Evolutionary conservation across 1,140 invertebrate genomes (phyloP).

Genomic region (Zaprionus lachaisei): DNA sequence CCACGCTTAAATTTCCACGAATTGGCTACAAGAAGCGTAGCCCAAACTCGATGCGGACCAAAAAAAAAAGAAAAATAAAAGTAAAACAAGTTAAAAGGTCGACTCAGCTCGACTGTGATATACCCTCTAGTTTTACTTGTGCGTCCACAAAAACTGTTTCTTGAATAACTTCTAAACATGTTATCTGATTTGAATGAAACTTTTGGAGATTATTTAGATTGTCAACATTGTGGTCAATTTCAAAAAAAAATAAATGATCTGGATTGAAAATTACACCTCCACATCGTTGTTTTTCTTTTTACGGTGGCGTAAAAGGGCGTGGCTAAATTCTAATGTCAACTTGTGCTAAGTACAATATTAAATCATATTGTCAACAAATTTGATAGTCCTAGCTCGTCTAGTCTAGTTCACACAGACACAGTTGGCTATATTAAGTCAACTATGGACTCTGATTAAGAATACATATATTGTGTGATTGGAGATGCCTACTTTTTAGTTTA

Average conservation of each 20-base stretch:
- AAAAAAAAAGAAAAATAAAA: slow-evolving; percentile 9
- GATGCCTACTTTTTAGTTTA: too few relatives aligned
- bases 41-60: slow-evolving; percentile 39
- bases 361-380: background rate
- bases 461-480: too few relatives aligned
- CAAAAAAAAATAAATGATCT: background rate
- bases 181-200: background rate
- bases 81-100: background rate
- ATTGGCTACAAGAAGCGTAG: slow-evolving; percentile 77
- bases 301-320: too few relatives aligned
- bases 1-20: slow-evolving; percentile 83
- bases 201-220: background rate
- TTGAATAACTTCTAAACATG: background rate
- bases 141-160: background rate
- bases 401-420: background rate
- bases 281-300: background rate
- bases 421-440: too few relatives aligned
- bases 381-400: too few relatives aligned
- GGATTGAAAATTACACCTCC: background rate
- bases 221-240: background rate
- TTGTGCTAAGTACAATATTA: too few relatives aligned
- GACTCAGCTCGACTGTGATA: slow-evolving; percentile 1
- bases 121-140: background rate
- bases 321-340: too few relatives aligned
- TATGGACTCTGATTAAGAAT: too few relatives aligned